phyloP scores from a whole-genome alignment of 1,140 invertebrate species.

The Drosophila biarmipes region DNA sequence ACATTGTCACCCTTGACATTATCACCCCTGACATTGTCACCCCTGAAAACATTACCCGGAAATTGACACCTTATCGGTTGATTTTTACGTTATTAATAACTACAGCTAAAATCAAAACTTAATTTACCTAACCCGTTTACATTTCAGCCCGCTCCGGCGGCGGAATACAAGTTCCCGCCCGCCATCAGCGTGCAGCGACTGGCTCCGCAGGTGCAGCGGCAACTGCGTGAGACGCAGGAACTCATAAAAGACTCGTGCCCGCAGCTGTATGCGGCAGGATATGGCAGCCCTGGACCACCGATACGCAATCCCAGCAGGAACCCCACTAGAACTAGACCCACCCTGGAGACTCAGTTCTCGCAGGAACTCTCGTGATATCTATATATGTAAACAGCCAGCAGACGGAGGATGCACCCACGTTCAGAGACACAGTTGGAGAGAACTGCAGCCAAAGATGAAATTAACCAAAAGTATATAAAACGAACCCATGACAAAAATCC shows the following conservation, averaged over 20 bases:
- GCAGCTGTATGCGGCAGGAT: constrained; percentile 83
- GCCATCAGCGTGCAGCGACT: constrained; percentile 83
- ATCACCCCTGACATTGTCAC: too few species aligned
- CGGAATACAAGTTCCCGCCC: constrained; percentile 83
- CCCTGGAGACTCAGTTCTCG: constrained; percentile 85
- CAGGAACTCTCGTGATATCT: constrained; percentile 85
- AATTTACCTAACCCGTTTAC: neutral
- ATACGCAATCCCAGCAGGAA: constrained; percentile 83
- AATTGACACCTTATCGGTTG: too few species aligned
- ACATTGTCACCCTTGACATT: too few species aligned
- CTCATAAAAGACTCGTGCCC: constrained; percentile 84
- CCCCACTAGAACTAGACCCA: constrained; percentile 83
- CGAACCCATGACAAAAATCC: constrained; percentile 25
- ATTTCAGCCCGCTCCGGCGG: constrained; percentile 58
- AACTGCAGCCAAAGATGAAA: constrained; percentile 75
- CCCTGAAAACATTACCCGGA: too few species aligned
- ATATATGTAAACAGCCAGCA: constrained; percentile 82
- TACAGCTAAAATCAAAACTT: too few species aligned
- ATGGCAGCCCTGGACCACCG: constrained; percentile 83
- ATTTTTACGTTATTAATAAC: too few species aligned
- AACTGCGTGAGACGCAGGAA: constrained; percentile 84
- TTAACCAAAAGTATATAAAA: constrained; percentile 65
- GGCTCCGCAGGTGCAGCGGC: constrained; percentile 83
- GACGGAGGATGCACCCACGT: constrained; percentile 32
- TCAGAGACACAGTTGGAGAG: constrained; percentile 55